Base-by-base conservation (phyloP, 2,113 vertebrate genomes). In the Tautogolabrus adspersus region DNA sequence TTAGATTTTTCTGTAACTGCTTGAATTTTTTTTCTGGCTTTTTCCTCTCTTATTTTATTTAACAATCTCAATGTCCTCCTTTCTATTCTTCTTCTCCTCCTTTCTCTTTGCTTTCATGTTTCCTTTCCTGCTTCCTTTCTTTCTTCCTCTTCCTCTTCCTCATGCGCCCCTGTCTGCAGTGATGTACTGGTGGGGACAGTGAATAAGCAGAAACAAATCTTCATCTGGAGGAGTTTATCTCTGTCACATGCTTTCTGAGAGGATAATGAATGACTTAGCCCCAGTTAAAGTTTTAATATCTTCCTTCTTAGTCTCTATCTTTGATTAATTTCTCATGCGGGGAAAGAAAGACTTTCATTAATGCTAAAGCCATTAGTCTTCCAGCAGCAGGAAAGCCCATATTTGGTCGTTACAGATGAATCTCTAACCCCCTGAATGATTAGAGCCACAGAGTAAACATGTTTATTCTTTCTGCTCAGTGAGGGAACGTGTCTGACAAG, bases 231-330 rank as follows among this genome's bases (percentile, higher is more conserved):
- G 84, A 84, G 85, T 93, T 92, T 84, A 89, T 93, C 88, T 90
- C 87, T 80, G 86, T 91, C 90, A 89, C 68, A 87, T 73, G 63
- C 76, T 88, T 89, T 89, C 81, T 81, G 85, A 82, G 83, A 81
- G 72, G 75, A 81, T 82, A 88, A 91, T 87, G 88, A 87, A 92
- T 93, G 86, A 84, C 87, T 92, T 88, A 88, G 77, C 88, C 88
- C 84, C 65, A 77, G 80, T 93, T 93, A 89, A 94, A 94, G 93
- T 94, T 94, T 94, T 94, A 94, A 95, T 95, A 93, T 93, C 88
- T 87, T 81, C 88, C 77, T 85, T 92, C 91, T 92, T 78, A 78
- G 85, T 89, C 83, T 85, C 79, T 83, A 81, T 87, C 88, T 87
- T 90, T 94, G 91, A 95, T 95, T 94, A 93, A 94, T 94, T 94